Base-by-base conservation (phyloP, 2,888 invertebrate genomes). In the Deroplatys truncata region DNA sequence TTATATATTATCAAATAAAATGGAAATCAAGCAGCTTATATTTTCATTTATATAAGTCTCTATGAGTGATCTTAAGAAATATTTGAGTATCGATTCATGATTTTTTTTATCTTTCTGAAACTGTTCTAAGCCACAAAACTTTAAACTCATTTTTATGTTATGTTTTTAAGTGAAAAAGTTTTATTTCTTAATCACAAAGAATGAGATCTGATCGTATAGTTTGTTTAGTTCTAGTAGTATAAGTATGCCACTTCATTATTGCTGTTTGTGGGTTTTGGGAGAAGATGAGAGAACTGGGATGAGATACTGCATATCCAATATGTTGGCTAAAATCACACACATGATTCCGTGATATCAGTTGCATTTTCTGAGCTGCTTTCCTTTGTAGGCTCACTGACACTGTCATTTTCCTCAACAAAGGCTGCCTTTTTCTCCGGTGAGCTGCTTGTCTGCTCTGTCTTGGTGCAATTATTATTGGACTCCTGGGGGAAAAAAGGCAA, bases 261-360 rank as follows among this genome's bases (percentile, higher is more conserved):
- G 56, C 56, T 72, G 56, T 72, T 72, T 72, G 56, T 7, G 7
- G 56, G 5, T 20, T 72, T 25, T 72, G 56, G 20, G 56, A 72
- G 56, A 20, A 72, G 25, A 25, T 72, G 56, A 56, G 56, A 56
- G 4, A 72, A 20, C 16, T 72, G 56, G 7, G 56, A 20, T 72
- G 56, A 72, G 56, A 20, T 72, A 72, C 56, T 72, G 56, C 20
- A 72, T 20, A 72, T 72, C 20, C 56, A 72, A 13, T 0, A 43
- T 43, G 2, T 35, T 56, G 7, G 56, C 56, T 25, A 20, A 7
- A 72, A 35, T 83, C 82, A 87, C 82, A 87, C 87, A 43, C 87
- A 87, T 10, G 87, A 87, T 29, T 87, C 87, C 28, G 87, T 87
- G 43, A 87, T 87, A 28, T 87, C 87, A n/a, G 35, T 83, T 72